phyloP scores from a whole-genome alignment of 2,113 vertebrate genomes.

The Bubo scandiacus region DNA sequence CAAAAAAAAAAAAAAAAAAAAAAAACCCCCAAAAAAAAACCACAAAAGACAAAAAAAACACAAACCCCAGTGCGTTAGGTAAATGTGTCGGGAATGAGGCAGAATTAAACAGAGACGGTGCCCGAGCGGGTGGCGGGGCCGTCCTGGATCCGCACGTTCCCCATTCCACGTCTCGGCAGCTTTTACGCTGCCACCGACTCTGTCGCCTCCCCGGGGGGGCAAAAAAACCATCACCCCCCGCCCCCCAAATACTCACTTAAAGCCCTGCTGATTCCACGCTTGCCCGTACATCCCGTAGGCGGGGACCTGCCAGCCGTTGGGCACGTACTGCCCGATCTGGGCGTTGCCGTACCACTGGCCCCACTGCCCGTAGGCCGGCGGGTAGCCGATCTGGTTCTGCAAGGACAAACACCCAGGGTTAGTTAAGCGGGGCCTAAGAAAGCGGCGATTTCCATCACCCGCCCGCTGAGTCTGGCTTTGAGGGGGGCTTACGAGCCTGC shows the following conservation, averaged over 20 bases:
- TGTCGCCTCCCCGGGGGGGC: too few species aligned
- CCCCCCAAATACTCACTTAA: conserved; percentile 82
- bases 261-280: conserved; percentile 96
- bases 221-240: too few species aligned
- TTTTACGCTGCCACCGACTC: accelerated
- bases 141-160: background rate
- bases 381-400: conserved; percentile 92
- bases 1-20: background rate
- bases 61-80: background rate
- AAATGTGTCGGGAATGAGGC: accelerated
- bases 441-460: too few species aligned
- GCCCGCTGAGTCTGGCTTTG: too few species aligned
- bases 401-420: background rate
- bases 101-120: background rate
- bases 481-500: background rate
- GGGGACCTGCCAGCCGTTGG: conserved; percentile 96
- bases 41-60: too few species aligned
- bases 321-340: conserved; percentile 94
- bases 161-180: background rate
- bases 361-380: conserved; percentile 93
- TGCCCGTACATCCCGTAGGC: conserved; percentile 93
- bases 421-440: too few species aligned
- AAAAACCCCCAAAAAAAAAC: too few species aligned
- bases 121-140: background rate
- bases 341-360: conserved; percentile 95